Conservation (phyloP, 1,140 invertebrate genomes). For the Adoxophyes honmai region DNA sequence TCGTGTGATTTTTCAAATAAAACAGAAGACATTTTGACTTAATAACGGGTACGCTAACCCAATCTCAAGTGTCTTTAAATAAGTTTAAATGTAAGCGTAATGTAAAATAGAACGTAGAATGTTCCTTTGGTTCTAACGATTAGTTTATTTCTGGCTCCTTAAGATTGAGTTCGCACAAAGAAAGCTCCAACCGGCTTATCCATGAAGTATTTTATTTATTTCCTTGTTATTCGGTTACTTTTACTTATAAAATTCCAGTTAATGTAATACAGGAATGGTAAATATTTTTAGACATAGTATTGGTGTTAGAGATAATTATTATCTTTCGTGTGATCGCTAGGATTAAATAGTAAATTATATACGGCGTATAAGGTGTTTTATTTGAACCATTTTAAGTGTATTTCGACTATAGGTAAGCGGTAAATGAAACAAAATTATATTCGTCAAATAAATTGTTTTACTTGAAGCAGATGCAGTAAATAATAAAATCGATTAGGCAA, state of each 20-base stretch:
- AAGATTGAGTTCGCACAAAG: constrained; percentile 4
- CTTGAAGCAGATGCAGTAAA: not conserved
- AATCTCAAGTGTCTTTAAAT: constrained; percentile 1
- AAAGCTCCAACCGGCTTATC: not conserved
- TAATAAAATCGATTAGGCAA: not conserved
- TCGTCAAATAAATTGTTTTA: constrained; percentile 9
- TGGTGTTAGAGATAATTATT: constrained; percentile 35
- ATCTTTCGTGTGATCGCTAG: constrained; percentile 42
- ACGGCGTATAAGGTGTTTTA: constrained; percentile 17
- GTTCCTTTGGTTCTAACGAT: not conserved
- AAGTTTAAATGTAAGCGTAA: constrained; percentile 5
- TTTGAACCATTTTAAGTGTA: constrained; percentile 10
- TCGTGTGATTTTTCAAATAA: no score
- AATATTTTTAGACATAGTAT: constrained; percentile 22
- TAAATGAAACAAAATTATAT: constrained; percentile 9
- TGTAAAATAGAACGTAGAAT: not conserved
- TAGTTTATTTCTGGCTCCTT: not conserved
- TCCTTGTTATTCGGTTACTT: not conserved
- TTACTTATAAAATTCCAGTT: constrained; percentile 4
- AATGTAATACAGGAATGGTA: constrained; percentile 23
- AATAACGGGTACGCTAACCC: constrained; percentile 10
- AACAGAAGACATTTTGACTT: not conserved
- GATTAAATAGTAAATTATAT: constrained; percentile 35
- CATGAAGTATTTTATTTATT: constrained; percentile 4
- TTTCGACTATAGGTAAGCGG: constrained; percentile 11